Evolutionary conservation across 2,113 vertebrate species (phyloP).

Genomic region (Megalops atlanticus): DNA sequence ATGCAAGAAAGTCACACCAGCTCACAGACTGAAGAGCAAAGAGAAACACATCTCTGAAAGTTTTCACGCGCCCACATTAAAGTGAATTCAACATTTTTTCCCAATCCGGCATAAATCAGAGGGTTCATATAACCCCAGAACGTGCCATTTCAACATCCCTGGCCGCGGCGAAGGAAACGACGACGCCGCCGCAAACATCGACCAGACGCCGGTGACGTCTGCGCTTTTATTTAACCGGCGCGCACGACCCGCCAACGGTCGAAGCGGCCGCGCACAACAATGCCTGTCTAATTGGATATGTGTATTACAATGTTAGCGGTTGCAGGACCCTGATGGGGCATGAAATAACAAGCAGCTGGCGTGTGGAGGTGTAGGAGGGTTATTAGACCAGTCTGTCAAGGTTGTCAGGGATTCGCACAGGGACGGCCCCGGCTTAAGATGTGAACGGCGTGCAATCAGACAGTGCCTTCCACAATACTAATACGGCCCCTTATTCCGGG

Average conservation of each 20-base stretch:
- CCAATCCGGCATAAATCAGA: too few species aligned
- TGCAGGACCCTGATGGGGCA: conserved; percentile 70
- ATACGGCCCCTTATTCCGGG: conserved; percentile 66
- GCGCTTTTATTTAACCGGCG: background rate
- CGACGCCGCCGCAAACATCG: background rate
- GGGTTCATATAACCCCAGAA: background rate
- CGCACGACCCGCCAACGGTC: conserved; percentile 23
- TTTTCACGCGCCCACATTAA: background rate
- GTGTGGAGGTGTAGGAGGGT: conserved; percentile 59
- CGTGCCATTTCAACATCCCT: background rate
- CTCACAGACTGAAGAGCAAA: background rate
- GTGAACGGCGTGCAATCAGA: conserved; percentile 68
- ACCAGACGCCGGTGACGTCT: background rate
- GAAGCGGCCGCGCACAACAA: conserved; percentile 53
- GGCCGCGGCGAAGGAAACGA: background rate
- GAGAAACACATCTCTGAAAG: background rate
- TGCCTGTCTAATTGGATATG: conserved; percentile 73
- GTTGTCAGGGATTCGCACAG: conserved; percentile 67
- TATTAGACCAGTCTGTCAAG: conserved; percentile 75
- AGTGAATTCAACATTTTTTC: too few species aligned
- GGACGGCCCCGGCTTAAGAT: conserved; percentile 71
- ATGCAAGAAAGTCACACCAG: background rate
- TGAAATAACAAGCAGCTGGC: conserved; percentile 76
- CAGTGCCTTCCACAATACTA: conserved; percentile 68
- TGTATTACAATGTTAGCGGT: conserved; percentile 71